These are phyloP conservation scores for Stenodera caucasica DNA, from an alignment of 2,888 invertebrate species.

Conservation along the genomic window DNA sequence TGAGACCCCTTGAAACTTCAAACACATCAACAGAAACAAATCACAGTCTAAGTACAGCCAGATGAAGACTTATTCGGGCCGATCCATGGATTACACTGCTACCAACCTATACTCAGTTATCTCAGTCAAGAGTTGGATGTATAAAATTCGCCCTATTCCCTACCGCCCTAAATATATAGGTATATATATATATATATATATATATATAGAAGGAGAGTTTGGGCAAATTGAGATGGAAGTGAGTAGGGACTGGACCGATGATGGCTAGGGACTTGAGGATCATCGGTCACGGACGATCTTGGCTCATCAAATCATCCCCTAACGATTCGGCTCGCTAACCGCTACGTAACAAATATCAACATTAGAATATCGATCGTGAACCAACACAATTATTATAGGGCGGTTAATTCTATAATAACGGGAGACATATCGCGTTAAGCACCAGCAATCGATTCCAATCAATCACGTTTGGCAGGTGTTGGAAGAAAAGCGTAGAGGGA, in stretches of 20 bases:
- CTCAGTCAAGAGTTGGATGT: slow-evolving; percentile 9
- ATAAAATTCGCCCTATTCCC: slow-evolving; percentile 4
- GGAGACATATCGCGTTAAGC: slow-evolving; percentile 12
- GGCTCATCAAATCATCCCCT: background rate
- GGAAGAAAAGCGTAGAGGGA: slow-evolving; percentile 30
- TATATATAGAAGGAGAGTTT: slow-evolving; percentile 19
- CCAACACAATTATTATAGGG: background rate
- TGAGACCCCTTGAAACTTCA: slow-evolving; percentile 45
- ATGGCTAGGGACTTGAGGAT: slow-evolving; percentile 29
- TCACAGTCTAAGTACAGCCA: slow-evolving; percentile 49
- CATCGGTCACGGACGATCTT: slow-evolving; percentile 20
- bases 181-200: slow-evolving; percentile 17
- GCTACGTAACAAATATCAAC: too few relatives aligned
- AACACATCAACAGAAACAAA: slow-evolving; percentile 50
- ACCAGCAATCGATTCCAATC: slow-evolving; percentile 49
- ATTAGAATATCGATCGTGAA: too few relatives aligned
- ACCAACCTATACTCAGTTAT: slow-evolving; percentile 25
- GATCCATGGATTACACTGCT: slow-evolving; percentile 46
- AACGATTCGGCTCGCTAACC: background rate
- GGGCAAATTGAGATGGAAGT: slow-evolving; percentile 39
- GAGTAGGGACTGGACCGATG: slow-evolving; percentile 24
- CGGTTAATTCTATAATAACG: slow-evolving; percentile 13
- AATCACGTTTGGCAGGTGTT: slow-evolving; percentile 54
- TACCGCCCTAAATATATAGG: slow-evolving; percentile 11
- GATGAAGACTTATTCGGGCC: slow-evolving; percentile 53